A percentile compares a stretch with the other conserved stretches of the same genome.
These are phyloP conservation scores for Holcopasites calliopsidis DNA, from an alignment of 1,140 invertebrate species.

Conservation along the genomic window DNA sequence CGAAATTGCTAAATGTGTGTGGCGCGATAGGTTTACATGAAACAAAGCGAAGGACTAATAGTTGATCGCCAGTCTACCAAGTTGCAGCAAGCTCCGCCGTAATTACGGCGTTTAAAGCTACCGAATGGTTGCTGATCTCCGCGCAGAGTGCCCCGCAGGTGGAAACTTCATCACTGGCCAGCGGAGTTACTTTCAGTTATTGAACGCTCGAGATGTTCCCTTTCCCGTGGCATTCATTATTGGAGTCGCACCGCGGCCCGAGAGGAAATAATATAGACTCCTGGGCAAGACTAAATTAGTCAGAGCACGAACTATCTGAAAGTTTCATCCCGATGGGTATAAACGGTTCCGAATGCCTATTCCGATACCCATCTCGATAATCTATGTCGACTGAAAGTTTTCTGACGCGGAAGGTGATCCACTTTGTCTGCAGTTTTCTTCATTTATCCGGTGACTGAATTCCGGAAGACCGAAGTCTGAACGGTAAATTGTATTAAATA, in stretches of 20 bases:
- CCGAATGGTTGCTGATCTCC: constrained; percentile 61
- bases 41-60: constrained; percentile 19
- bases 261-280: neutral
- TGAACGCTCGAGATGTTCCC: neutral
- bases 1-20: too few species aligned
- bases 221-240: neutral
- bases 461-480: neutral
- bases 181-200: neutral
- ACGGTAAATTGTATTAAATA: neutral
- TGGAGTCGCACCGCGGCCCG: neutral
- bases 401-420: too few species aligned
- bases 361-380: neutral
- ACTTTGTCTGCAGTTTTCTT: neutral
- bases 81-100: constrained; percentile 43
- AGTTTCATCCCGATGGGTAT: neutral
- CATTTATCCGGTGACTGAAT: neutral
- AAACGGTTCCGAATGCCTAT: neutral
- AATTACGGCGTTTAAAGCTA: constrained; percentile 64
- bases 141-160: constrained; percentile 7
- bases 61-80: constrained; percentile 30
- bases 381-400: neutral
- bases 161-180: constrained; percentile 4
- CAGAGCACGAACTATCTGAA: neutral
- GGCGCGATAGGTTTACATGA: too few species aligned
- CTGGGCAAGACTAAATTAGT: neutral